Evolutionary conservation across 2,113 vertebrate genomes (phyloP), one percentile per base, ranked within the genome.

Genomic region (Oophaga pumilio): DNA sequence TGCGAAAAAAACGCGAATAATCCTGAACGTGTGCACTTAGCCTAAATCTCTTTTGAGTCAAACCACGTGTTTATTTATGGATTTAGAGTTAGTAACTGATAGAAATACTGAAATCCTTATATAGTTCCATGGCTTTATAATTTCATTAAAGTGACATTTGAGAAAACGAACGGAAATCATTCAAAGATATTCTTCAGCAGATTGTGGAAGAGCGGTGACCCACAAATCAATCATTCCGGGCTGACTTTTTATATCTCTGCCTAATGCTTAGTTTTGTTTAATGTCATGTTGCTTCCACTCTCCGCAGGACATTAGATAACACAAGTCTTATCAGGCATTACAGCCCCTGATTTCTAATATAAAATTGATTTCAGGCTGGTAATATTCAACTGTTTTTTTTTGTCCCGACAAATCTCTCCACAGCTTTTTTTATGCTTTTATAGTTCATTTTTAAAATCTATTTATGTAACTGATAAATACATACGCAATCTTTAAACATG

Each of bases 231-330:
- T 86, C 76, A 52, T 56, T 78, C 74, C 49, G 56, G 9, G 18
- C 17, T 57, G 60, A 79, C 60, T 66, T 85, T 85, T 68, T 69
- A 62, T 12, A 11, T 53, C 56, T 50, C 22, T 60, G 26, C 24
- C 64, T 68, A 11, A 28, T 71, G 12, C 68, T 71, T 73, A 43
- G 28, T 12, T 49, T 18, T 76, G 69, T 74, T 86, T 86, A 79
- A 86, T 86, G 85, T 86, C 85, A 86, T 79, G 62, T 79, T 86
- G 60, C 74, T 33, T 86, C 49, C 60, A 56, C 17, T 86, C 74
- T 52, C 76, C 13, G n/a, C 10, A 50, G 85, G 76, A 79, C 74
- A 79, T 86, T 76, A 86, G 62, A 86, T 69, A 79, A 79, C 84
- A 76, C 49, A 49, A 50, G 76, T 86, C 76, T 68, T 79, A 79